phyloP scores from a whole-genome alignment of 2,797 vertebrate genomes.

The Australoheros facetus region DNA sequence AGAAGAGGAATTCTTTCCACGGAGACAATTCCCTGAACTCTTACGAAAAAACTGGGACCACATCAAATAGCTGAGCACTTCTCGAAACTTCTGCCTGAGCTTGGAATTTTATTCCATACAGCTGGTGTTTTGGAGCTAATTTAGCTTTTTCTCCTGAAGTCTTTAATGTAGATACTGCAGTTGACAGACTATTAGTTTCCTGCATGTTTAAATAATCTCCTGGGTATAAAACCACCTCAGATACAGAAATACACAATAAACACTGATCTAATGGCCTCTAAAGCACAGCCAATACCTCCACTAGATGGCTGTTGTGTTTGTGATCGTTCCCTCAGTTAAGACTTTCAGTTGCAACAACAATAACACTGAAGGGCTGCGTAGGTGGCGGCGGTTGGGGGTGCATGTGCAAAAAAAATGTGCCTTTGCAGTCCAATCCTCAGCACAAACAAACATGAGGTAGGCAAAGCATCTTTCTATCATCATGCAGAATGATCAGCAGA shows the following conservation, averaged over 20 bases:
- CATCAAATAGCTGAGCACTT: conserved; percentile 11
- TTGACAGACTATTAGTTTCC: background rate
- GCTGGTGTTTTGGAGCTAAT: background rate
- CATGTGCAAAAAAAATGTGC: background rate
- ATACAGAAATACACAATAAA: conserved; percentile 22
- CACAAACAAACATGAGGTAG: conserved; percentile 1
- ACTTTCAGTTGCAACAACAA: conserved; percentile 20
- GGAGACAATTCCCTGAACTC: conserved; percentile 46
- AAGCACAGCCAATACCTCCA: conserved; percentile 35
- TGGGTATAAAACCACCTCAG: conserved; percentile 25
- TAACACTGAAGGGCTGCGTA: conserved; percentile 10
- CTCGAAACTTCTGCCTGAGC: conserved; percentile 16
- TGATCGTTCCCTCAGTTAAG: background rate
- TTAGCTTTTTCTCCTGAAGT: background rate
- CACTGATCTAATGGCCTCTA: background rate
- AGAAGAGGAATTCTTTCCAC: conserved; percentile 62
- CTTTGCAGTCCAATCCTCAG: background rate
- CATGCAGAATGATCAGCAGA: conserved; percentile 4
- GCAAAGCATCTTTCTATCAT: background rate
- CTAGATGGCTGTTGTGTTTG: conserved; percentile 66
- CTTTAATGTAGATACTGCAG: background rate
- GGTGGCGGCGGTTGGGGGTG: background rate
- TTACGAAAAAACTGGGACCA: conserved; percentile 27
- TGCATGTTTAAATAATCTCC: background rate
- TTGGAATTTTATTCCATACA: background rate